These are phyloP conservation scores for Leucoraja erinaceus DNA, from an alignment of 2,113 vertebrate species.

Conservation along the genomic window DNA sequence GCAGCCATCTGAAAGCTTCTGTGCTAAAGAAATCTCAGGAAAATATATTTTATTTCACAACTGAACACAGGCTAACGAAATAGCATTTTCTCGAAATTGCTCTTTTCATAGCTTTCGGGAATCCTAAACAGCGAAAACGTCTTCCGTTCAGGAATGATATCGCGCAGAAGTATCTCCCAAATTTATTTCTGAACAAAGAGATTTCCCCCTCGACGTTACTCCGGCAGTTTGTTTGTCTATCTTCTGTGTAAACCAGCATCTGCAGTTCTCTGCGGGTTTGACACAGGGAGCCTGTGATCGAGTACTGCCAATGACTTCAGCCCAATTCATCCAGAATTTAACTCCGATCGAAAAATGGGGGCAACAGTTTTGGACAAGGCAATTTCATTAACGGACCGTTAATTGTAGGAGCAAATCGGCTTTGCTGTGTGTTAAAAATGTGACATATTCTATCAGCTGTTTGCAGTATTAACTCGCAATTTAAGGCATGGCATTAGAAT, in stretches of 20 bases:
- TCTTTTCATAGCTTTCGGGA: not conserved
- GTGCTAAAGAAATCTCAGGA: too few species aligned
- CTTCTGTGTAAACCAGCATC: too few species aligned
- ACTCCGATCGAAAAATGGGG: not conserved
- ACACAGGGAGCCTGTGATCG: too few species aligned
- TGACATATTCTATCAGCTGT: not conserved
- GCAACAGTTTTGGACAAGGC: not conserved
- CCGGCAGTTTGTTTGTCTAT: too few species aligned
- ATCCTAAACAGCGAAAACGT: too few species aligned
- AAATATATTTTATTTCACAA: not conserved
- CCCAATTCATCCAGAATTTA: not conserved
- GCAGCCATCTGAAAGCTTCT: not conserved
- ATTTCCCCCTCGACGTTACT: not conserved
- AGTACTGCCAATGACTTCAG: not conserved
- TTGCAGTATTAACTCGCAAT: not conserved
- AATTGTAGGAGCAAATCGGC: not conserved
- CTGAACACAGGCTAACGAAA: not conserved
- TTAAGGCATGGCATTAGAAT: not conserved
- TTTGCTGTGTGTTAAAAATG: not conserved
- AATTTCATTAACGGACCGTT: not conserved
- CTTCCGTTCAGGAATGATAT: not conserved
- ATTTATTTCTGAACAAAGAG: not conserved
- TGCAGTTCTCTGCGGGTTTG: not conserved
- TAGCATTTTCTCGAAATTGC: not conserved
- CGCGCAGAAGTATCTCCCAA: not conserved